Conservation (phyloP, 2,113 vertebrate genomes). For the Progne subis region DNA sequence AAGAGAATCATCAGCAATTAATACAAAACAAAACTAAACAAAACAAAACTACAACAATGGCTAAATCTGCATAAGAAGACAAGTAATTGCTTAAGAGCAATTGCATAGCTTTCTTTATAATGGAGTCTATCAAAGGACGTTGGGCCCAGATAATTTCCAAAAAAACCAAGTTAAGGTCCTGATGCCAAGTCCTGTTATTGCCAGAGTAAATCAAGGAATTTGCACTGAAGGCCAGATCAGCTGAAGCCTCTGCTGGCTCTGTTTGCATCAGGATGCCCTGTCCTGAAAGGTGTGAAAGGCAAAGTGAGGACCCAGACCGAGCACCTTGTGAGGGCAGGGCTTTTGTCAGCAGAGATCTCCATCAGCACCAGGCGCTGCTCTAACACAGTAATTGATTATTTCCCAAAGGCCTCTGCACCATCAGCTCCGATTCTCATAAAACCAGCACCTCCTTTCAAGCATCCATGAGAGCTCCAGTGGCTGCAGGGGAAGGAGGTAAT, state of each 20-base stretch:
- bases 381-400: neutral
- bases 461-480: neutral
- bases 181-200: neutral
- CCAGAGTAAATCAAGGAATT: neutral
- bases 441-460: neutral
- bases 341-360: slow-evolving; percentile 1
- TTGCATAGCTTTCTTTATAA: neutral
- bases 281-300: neutral
- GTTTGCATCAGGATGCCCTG: neutral
- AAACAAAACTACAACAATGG: neutral
- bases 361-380: rapidly evolving
- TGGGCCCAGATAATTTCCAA: neutral
- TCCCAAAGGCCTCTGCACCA: neutral
- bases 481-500: neutral
- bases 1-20: neutral
- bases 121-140: neutral
- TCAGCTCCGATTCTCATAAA: neutral
- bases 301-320: neutral
- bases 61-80: neutral
- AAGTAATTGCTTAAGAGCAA: neutral
- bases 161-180: neutral
- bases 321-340: neutral
- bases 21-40: neutral
- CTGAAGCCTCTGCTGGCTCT: neutral
- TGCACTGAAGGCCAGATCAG: neutral